Evolutionary conservation across 2,797 vertebrate species (phyloP).

Genomic region (Pagetopsis macropterus): DNA sequence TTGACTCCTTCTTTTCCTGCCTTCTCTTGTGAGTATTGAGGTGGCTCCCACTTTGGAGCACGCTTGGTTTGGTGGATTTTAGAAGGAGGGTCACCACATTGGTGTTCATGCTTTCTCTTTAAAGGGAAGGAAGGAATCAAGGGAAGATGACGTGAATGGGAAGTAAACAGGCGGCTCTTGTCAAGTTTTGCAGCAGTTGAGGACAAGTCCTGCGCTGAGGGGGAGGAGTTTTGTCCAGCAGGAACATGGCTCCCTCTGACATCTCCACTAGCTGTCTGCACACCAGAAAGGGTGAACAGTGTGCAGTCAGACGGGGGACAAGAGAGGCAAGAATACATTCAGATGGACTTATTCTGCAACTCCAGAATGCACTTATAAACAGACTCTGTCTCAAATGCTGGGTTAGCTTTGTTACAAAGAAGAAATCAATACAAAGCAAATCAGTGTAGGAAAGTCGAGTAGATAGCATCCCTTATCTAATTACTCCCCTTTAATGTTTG

Average conservation of each 20-base stretch:
- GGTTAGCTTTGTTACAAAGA: conserved; percentile 16
- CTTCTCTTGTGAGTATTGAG: conserved; percentile 39
- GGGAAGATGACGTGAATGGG: neutral
- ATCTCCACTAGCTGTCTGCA: conserved; percentile 45
- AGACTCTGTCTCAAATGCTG: conserved; percentile 4
- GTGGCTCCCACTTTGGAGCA: conserved; percentile 61
- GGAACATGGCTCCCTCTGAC: conserved; percentile 20
- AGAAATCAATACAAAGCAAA: conserved; percentile 34
- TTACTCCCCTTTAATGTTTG: neutral
- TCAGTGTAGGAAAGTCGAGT: conserved; percentile 25
- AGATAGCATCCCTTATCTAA: conserved; percentile 2
- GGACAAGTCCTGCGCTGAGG: conserved; percentile 4
- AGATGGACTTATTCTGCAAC: conserved; percentile 18
- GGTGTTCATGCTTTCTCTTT: conserved; percentile 78
- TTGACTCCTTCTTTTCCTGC: neutral
- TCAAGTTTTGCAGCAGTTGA: neutral
- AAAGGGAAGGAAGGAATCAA: conserved; percentile 26
- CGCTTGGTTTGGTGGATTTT: conserved; percentile 29
- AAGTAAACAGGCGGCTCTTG: neutral
- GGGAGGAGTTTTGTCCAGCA: conserved; percentile 20
- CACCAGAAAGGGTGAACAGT: conserved; percentile 33
- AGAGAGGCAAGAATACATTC: conserved; percentile 24
- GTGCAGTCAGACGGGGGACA: conserved; percentile 29
- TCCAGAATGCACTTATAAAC: conserved; percentile 30
- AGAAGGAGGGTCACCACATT: conserved; percentile 7